Percentiles rank a stretch among this genome's conserved stretches.
These are phyloP conservation scores for Mya arenaria DNA, from an alignment of 1,140 invertebrate species.

Conservation along the genomic window DNA sequence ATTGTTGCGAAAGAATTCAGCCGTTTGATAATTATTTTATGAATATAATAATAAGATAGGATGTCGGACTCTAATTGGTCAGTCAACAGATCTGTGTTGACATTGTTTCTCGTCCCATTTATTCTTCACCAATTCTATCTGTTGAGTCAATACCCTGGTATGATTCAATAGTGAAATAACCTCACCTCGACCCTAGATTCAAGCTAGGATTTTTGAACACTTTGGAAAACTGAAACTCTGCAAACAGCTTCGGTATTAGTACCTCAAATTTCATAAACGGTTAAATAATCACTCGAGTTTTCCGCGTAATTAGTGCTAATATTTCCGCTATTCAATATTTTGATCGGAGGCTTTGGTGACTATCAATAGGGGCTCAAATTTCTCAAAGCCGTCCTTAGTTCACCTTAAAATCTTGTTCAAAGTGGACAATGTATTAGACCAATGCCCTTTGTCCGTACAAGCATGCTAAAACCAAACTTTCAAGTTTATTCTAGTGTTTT, in stretches of 20 bases:
- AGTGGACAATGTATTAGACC: too few relatives aligned
- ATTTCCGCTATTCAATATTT: too few relatives aligned
- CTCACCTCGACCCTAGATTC: conserved; percentile 17
- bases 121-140: conserved; percentile 5
- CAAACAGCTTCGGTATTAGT: conserved; percentile 13
- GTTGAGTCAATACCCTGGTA: neutral
- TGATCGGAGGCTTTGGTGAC: too few relatives aligned
- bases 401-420: too few relatives aligned
- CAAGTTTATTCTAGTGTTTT: too few relatives aligned
- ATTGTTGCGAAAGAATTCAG: too few relatives aligned
- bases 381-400: too few relatives aligned
- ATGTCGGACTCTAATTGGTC: neutral
- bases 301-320: conserved; percentile 9
- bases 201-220: neutral
- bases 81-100: neutral
- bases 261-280: conserved; percentile 39
- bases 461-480: too few relatives aligned
- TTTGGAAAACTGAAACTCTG: conserved; percentile 29
- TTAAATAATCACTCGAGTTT: conserved; percentile 48
- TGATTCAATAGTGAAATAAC: conserved; percentile 7
- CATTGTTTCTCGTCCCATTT: neutral
- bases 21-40: too few relatives aligned
- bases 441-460: too few relatives aligned
- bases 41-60: too few relatives aligned
- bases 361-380: too few relatives aligned